Evolutionary conservation across 2,888 invertebrate genomes (phyloP).

Genomic region (Thereva nobilitata): DNA sequence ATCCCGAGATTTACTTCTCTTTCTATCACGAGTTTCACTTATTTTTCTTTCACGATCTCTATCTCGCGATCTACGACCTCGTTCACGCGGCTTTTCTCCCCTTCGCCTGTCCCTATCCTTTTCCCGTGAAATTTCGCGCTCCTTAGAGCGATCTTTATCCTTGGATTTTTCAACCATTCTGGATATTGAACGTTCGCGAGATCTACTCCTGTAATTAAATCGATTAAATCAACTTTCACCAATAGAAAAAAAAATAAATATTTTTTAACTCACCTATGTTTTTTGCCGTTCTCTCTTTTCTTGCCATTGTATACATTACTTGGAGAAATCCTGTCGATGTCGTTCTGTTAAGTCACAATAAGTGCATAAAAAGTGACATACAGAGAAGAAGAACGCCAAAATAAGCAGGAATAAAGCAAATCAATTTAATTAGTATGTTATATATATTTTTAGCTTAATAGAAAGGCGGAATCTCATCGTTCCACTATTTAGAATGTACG

Average conservation of each 20-base stretch:
- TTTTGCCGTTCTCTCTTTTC: conserved; percentile 39
- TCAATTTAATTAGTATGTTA: conserved; percentile 45
- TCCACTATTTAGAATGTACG: conserved; percentile 36
- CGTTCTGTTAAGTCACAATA: conserved; percentile 46
- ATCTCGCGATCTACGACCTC: conserved; percentile 52
- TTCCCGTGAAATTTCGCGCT: conserved; percentile 53
- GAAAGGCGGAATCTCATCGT: conserved; percentile 39
- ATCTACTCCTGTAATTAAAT: conserved; percentile 58
- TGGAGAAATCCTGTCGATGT: conserved; percentile 41
- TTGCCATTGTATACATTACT: conserved; percentile 28
- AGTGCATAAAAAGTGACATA: conserved; percentile 43
- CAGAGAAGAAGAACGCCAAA: conserved; percentile 44
- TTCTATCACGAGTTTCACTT: conserved; percentile 39
- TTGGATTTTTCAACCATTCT: conserved; percentile 54
- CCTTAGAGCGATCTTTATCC: conserved; percentile 46
- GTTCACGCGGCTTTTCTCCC: conserved; percentile 44
- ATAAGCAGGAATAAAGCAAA: conserved; percentile 47
- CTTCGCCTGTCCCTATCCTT: conserved; percentile 52
- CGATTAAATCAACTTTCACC: not conserved
- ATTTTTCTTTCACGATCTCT: conserved; percentile 44
- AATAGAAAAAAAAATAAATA: conserved; percentile 8
- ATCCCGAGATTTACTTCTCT: conserved; percentile 51
- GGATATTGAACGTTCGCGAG: conserved; percentile 43
- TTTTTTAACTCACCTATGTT: conserved; percentile 43
- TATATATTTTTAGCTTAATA: conserved; percentile 37